phyloP scores from a whole-genome alignment of 2,888 invertebrate species.

The Cyclophora punctaria region DNA sequence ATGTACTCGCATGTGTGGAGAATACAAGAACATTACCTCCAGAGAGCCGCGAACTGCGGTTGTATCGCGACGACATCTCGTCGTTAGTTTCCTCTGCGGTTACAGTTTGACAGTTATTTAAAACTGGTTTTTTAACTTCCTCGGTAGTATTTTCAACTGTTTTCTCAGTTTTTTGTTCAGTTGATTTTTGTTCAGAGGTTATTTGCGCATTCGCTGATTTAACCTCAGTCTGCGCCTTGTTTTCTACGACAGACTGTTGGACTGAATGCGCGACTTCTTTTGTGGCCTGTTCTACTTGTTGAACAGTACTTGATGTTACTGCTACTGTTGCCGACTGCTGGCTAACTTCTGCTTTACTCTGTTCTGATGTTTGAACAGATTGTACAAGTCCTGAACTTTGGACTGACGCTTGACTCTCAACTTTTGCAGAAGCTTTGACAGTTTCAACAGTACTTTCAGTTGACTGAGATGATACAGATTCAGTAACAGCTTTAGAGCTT shows the following conservation, averaged over 20 bases:
- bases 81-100: constrained; percentile 52
- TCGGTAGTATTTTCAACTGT: constrained; percentile 18
- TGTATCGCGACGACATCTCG: constrained; percentile 77
- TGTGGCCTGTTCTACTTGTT: constrained; percentile 7
- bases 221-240: constrained; percentile 3
- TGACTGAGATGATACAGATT: constrained; percentile 36
- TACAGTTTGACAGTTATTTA: constrained; percentile 55
- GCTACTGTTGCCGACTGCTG: constrained; percentile 10
- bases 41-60: constrained; percentile 77
- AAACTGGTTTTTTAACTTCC: constrained; percentile 24
- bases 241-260: constrained; percentile 7
- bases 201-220: constrained; percentile 3
- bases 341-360: constrained; percentile 17
- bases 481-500: constrained; percentile 39
- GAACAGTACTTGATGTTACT: constrained; percentile 7
- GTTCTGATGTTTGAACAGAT: constrained; percentile 20
- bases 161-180: constrained; percentile 21
- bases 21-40: constrained; percentile 62
- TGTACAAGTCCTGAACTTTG: constrained; percentile 17
- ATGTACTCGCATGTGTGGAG: not conserved
- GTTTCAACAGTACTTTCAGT: constrained; percentile 39
- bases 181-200: constrained; percentile 8
- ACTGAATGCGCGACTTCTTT: constrained; percentile 8
- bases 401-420: constrained; percentile 24
- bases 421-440: constrained; percentile 28